Evolutionary conservation across 2,113 vertebrate species (phyloP), one percentile per base, ranked within the genome.

Genomic region (Urocitellus parryii): DNA sequence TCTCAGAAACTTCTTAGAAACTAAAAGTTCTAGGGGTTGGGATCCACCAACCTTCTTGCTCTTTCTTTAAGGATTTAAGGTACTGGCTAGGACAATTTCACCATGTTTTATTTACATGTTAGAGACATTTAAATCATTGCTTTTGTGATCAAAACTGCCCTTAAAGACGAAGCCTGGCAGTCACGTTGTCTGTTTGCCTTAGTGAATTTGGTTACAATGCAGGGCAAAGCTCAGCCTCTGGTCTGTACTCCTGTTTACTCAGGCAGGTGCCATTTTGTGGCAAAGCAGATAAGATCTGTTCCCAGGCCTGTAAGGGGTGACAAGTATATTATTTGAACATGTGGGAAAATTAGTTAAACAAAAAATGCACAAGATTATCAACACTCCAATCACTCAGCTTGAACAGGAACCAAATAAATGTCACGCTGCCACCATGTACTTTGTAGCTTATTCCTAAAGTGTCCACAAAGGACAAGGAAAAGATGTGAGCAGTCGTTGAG

Each of bases 321-420:
- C 94, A 6, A 77, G 48, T 92, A 25, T 97, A 97, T 98, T 98
- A 94, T 98, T 97, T 98, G 97, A 98, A 98, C 96, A 95, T 98
- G 96, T 94, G 96, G 89, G 94, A 63, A 67, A 90, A 79, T 85
- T 97, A 98, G 98, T 97, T 93, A 94, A 97, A 98, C 96, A 95
- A 96, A 79, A 83, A 53, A 96, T 92, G 92, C 88, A 94, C 88
- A 92, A 93, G 77, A 96, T 84, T 98, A 83, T 96, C 92, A 97
- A 86, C 97, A 73, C 5, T 32, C 89, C 8, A 48, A 88, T 72
- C 95, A 95, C 97, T 98, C 86, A 92, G 48, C 95, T 98, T 91
- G 98, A 96, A 89, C 51, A 96, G 95, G 94, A 98, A 94, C 78
- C 96, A 96, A 91, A 56, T n/a, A 96, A 97, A 97, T 95, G 95